Base-by-base conservation (phyloP, 2,797 vertebrate genomes). In the Alosa sapidissima region DNA sequence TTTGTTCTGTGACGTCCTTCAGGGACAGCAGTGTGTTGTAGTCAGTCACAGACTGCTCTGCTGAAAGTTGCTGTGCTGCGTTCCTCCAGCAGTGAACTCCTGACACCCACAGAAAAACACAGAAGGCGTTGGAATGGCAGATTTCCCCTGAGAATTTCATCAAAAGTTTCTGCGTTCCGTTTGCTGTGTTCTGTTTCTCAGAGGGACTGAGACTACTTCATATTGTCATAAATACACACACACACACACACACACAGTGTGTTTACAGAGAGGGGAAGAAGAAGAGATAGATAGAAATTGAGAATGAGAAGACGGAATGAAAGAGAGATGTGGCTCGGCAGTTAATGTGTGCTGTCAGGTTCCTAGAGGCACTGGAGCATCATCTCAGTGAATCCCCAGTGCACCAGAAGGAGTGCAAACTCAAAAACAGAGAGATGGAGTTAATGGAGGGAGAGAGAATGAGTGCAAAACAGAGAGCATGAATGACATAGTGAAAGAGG, bases 101-200 rank as follows among this genome's bases (percentile, higher is more conserved):
- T 55, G 52, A 55, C 14, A 16, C 52, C 0, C 19, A 62, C 60
- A 62, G 60, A 62, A 62, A 62, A 8, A 24, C n/a, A 62, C 60
- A 24, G n/a, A 62, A 5, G 24, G 10, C 60, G 2, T 62, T 62
- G 55, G 55, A 62, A 62, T 62, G 21, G 60, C 24, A 62, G 9
- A 62, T 24, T 62, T 62, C 60, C 60, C n/a, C 60, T 8, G 60
- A 62, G 60, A 62, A 62, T 62, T 62, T n/a, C 24, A 62, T 62
- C 60, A 62, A 62, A 62, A 62, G 60, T 62, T 8, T 62, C 21
- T 24, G 21, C 10, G 60, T 62, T 62, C 60, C 52, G 3, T 55
- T 51, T 51, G 8, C 49, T 55, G 13, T 24, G 60, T 62, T 24
- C 28, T 28, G 28, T 28, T 28, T 28, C 28, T 28, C 28, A 28